Evolutionary conservation across 92 coral and sea anemone species (phyloP), one percentile per base, ranked within the genome.

Genomic region (Zoanthus solanderi): DNA sequence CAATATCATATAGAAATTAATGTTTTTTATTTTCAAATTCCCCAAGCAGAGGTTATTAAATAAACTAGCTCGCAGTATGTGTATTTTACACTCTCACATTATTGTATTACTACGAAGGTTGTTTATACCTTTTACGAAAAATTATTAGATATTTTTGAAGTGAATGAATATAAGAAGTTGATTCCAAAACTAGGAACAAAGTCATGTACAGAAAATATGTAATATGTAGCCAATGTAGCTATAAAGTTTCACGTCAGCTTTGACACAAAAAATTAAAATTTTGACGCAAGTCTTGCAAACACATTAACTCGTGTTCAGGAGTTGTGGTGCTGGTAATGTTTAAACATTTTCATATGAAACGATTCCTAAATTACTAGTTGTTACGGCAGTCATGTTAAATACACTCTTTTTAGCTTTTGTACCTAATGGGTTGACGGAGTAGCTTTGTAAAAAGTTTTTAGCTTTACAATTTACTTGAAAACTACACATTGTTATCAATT

Each of bases 61-160:
- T 8, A 69, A 14, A 69, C 75, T 9, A 13, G 45, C 30, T 14
- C 6, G 17, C 5, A 69, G 69, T 7, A 63, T 63, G 28, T 17
- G 0, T 28, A 5, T 69, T 31, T 1, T 67, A 34, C 37, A 69
- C 16, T 10, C 46, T 69, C 29, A n/a, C 16, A 9, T 69, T 11
- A 69, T 69, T 69, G 75, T 69, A 69, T 69, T 69, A 14, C 8
- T 30, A 30, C 75, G 30, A 32, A 69, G 74, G 10, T 69, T 42
- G 10, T 31, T 31, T 9, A 13, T 1, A 37, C 31, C 31, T 69
- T 69, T 69, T 23, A 28, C 10, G 3, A 37, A 37, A 69, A 69
- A 69, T 30, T 9, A 69, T 13, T 14, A 23, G 46, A 69, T 69
- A 69, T 69, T 69, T 69, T 69, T 69, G 75, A 69, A 69, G 75